Evolutionary conservation across 2,797 vertebrate genomes (phyloP).

Genomic region (Meda fulgida): DNA sequence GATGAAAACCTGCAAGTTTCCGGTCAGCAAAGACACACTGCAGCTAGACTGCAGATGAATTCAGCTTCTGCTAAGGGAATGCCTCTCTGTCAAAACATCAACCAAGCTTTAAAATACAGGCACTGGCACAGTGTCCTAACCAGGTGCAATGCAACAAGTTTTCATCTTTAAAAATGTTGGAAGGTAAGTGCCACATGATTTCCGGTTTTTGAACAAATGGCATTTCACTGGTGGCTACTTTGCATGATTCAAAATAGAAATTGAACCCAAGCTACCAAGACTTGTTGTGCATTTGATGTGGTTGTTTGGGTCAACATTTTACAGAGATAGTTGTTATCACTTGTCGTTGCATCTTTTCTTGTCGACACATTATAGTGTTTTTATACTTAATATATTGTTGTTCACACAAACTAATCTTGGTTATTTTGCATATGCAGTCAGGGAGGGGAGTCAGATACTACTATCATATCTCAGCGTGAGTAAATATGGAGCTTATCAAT

Average conservation of each 20-base stretch:
- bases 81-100: neutral
- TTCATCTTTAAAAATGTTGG: neutral
- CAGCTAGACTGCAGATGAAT: neutral
- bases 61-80: neutral
- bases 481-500: constrained; percentile 46
- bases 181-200: neutral
- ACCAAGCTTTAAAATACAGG: neutral
- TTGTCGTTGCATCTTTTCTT: neutral
- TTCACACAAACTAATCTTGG: neutral
- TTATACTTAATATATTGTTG: neutral
- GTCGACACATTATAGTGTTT: neutral
- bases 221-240: neutral
- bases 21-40: neutral
- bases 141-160: neutral
- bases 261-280: neutral
- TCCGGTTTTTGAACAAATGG: neutral
- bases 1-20: neutral
- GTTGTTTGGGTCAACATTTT: neutral
- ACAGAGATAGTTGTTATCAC: neutral
- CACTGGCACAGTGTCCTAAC: neutral
- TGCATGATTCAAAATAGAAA: neutral
- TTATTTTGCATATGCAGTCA: neutral
- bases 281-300: neutral
- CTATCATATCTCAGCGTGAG: neutral
- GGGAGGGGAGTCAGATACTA: neutral